These are phyloP conservation scores for Lucilia cuprina DNA, from an alignment of 1,140 invertebrate species.

Conservation along the genomic window DNA sequence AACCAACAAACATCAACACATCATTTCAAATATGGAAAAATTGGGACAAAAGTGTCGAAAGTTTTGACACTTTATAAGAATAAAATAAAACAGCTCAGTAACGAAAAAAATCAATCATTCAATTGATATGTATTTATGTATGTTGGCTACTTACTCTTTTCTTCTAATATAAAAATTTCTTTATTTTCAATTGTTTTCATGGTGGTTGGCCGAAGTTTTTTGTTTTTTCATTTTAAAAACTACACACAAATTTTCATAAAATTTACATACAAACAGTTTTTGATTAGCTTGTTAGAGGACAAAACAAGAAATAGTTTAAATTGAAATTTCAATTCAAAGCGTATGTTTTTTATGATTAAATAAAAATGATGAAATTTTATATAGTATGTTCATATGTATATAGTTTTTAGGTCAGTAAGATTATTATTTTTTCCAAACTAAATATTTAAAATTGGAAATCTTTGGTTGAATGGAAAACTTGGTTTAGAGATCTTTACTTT, in stretches of 20 bases:
- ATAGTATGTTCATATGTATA: no score
- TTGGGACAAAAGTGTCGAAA: constrained; percentile 30
- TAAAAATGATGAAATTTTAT: background rate
- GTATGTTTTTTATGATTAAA: background rate
- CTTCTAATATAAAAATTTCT: constrained; percentile 8
- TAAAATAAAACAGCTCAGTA: background rate
- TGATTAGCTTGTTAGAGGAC: constrained; percentile 2
- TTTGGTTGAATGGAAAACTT: no score
- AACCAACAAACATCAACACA: background rate
- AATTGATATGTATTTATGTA: constrained; percentile 14
- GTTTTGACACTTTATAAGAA: constrained; percentile 25
- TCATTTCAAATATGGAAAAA: constrained; percentile 25
- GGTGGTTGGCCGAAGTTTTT: background rate
- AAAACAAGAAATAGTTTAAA: background rate
- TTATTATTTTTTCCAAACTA: background rate
- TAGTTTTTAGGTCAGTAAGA: background rate
- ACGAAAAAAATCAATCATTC: background rate
- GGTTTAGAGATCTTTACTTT: no score
- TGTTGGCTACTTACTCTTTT: background rate
- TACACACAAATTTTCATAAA: background rate
- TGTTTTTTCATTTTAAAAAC: background rate
- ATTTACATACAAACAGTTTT: constrained; percentile 26
- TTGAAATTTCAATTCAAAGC: background rate
- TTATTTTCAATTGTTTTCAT: constrained; percentile 18
- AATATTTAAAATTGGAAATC: no score